Base-by-base conservation (phyloP, 2,888 invertebrate species). In the Tuberolachnus salignus region DNA sequence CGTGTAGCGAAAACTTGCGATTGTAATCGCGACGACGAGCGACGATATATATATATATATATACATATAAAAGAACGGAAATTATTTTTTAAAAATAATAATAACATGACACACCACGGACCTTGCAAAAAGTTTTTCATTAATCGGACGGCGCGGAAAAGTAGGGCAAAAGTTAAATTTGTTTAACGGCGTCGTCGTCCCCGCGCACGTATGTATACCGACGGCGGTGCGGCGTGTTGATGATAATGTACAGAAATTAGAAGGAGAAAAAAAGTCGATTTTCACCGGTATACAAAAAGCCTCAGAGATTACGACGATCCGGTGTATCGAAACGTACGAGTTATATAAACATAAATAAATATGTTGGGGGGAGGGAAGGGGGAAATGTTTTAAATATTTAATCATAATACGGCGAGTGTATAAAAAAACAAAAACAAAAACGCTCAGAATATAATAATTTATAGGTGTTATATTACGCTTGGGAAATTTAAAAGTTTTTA, bases 401-500 rank as follows among this genome's bases (percentile, higher is more conserved):
- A 74, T 74, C 53, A 19, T n/a, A 64, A 55, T 42, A 74, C 6
- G 34, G 53, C 42, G 42, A 63, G 73, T 63, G 34, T 63, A 34
- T 51, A 73, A 73, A 59, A 23, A 21, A 42, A 69, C 34, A 53
- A 61, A 53, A 69, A 67, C 11, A 49, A 74, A 63, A 63, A 16
- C 21, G 53, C 49, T 16, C 21, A 63, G 34, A 51, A 61, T 71
- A 61, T 14, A 49, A 34, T 34, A 34, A 34, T 34, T 46, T 46
- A 51, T 34, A 34, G 61, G 49, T 49, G 51, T 73, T 73, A 44
- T 53, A 44, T 53, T 53, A 74, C 73, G 73, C 73, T 64, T 63
- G 73, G 73, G 73, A 74, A 74, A 74, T 74, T 53, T 23, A 64
- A 74, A 74, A 74, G 73, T 74, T 74, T 74, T 74, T 73, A 73